These are phyloP conservation scores for Phalloptychus januarius DNA, from an alignment of 2,797 vertebrate species.

Conservation along the genomic window DNA sequence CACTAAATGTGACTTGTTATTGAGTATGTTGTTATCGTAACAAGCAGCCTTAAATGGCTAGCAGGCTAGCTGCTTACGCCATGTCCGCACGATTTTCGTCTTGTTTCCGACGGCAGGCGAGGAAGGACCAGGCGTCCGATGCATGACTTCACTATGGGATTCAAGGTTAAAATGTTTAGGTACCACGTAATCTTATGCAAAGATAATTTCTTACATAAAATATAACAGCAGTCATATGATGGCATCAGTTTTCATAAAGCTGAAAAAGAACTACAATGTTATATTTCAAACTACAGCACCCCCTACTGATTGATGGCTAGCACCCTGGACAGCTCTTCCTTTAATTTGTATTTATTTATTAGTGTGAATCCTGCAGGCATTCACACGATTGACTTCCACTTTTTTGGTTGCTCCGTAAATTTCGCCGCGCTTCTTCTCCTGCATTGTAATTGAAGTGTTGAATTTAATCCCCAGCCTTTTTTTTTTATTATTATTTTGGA, in stretches of 20 bases:
- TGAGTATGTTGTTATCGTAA: constrained; percentile 28
- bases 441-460: too few species aligned
- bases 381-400: too few species aligned
- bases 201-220: background rate
- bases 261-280: background rate
- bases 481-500: too few species aligned
- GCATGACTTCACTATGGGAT: background rate
- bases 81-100: constrained; percentile 11
- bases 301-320: background rate
- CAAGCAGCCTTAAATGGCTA: constrained; percentile 37
- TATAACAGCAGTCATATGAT: background rate
- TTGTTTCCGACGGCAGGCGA: constrained; percentile 59
- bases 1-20: constrained; percentile 9
- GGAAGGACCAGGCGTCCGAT: constrained; percentile 12
- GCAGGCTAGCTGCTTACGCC: constrained; percentile 35
- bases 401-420: too few species aligned
- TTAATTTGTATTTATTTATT: background rate
- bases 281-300: background rate
- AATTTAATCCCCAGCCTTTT: too few species aligned
- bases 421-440: too few species aligned
- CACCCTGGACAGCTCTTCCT: background rate
- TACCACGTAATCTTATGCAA: background rate
- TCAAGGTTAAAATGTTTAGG: background rate
- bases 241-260: background rate
- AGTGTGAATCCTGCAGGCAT: too few species aligned